These are phyloP conservation scores for Colletes collaris DNA, from an alignment of 2,888 invertebrate species.

Conservation along the genomic window DNA sequence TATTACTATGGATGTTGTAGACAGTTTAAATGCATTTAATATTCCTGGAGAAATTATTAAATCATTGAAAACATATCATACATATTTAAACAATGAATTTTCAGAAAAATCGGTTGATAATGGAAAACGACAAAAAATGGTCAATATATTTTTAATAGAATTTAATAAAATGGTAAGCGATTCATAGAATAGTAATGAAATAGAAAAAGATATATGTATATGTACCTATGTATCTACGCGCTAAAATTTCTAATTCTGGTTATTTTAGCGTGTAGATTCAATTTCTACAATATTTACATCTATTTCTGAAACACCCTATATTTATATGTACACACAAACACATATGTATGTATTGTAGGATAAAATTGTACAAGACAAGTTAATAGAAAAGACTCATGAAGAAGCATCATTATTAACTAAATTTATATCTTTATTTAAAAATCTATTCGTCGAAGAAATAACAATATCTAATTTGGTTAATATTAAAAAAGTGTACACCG, in stretches of 20 bases:
- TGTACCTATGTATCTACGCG: too few relatives aligned
- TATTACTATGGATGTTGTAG: conserved; percentile 67
- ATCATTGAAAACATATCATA: conserved; percentile 73
- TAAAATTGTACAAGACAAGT: conserved; percentile 21
- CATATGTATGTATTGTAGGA: conserved; percentile 41
- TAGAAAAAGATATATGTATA: not conserved
- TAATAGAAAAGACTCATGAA: conserved; percentile 7
- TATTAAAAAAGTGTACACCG: conserved; percentile 53
- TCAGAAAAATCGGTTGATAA: conserved; percentile 23
- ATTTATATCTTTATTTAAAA: conserved; percentile 44
- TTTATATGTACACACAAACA: not conserved
- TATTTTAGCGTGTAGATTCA: too few relatives aligned
- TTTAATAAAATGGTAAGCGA: conserved; percentile 66
- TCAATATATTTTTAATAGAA: conserved; percentile 68
- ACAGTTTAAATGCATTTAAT: conserved; percentile 72
- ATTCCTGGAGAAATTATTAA: conserved; percentile 73
- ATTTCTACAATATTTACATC: too few relatives aligned
- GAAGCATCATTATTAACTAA: conserved; percentile 9
- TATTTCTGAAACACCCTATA: too few relatives aligned
- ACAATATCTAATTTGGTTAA: conserved; percentile 40
- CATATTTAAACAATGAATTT: conserved; percentile 63
- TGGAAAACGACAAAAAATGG: conserved; percentile 55
- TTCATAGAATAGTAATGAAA: not conserved
- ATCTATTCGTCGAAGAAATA: conserved; percentile 29
- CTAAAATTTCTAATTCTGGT: too few relatives aligned